These are phyloP conservation scores for Tetragonula clypearis DNA, from an alignment of 1,140 invertebrate genomes.

Conservation along the genomic window DNA sequence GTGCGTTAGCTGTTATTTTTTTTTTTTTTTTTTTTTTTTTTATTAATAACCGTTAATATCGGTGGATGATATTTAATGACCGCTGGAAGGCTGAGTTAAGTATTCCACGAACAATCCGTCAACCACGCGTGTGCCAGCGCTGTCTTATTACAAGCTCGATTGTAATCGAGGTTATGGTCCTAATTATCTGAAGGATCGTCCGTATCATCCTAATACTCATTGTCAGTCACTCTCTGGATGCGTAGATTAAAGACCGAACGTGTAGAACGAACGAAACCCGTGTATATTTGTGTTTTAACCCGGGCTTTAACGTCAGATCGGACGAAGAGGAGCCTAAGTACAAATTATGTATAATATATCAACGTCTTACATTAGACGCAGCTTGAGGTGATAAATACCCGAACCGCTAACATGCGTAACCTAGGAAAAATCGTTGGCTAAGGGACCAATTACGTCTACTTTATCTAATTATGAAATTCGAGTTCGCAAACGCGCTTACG, in stretches of 20 bases:
- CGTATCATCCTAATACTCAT: background rate
- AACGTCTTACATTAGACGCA: background rate
- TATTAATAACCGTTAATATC: background rate
- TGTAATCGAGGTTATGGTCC: background rate
- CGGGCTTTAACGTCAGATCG: background rate
- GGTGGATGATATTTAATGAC: background rate
- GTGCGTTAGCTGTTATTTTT: no score
- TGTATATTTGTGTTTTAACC: background rate
- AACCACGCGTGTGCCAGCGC: background rate
- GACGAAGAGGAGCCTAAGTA: background rate
- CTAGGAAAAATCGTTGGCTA: background rate
- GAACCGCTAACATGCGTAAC: background rate
- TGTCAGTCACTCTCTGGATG: background rate
- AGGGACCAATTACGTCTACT: background rate
- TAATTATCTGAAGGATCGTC: background rate
- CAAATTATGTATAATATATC: constrained; percentile 1
- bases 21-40: no score
- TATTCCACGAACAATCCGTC: background rate
- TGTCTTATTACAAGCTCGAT: background rate
- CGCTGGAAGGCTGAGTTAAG: background rate
- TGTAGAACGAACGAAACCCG: background rate
- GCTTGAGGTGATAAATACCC: background rate
- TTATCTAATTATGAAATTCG: background rate
- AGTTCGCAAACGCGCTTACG: background rate
- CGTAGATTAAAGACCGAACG: background rate